A percentile compares a stretch with the other conserved stretches of the same genome.
These are phyloP conservation scores for Hystrix cristata DNA, from an alignment of 2,113 vertebrate species.

Conservation along the genomic window DNA sequence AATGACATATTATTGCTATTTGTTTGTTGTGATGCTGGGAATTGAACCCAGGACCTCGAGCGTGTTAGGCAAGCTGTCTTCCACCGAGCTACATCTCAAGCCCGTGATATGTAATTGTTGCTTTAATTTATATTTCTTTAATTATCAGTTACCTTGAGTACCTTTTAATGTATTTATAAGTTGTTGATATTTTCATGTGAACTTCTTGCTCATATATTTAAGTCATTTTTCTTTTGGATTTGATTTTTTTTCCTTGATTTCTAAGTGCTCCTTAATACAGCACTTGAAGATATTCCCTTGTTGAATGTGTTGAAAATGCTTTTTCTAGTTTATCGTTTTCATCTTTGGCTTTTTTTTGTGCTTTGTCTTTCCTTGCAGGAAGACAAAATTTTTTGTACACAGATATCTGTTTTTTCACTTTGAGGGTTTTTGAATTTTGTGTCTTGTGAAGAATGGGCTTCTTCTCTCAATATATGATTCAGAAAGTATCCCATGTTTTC, in stretches of 20 bases:
- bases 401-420: not conserved
- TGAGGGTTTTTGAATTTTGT: not conserved
- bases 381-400: conserved; percentile 28
- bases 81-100: not conserved
- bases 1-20: not conserved
- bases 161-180: not conserved
- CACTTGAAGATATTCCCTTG: not conserved
- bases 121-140: not conserved
- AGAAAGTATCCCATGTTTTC: not conserved
- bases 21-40: not conserved
- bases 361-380: not conserved
- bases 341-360: not conserved
- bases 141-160: not conserved
- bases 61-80: not conserved
- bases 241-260: conserved; percentile 31
- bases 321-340: conserved; percentile 49
- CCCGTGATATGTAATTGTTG: not conserved
- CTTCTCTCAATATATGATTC: not conserved
- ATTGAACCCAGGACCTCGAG: not conserved
- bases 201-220: not conserved
- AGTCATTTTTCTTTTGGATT: conserved; percentile 6
- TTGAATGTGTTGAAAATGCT: not conserved
- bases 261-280: not conserved
- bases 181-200: not conserved
- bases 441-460: conserved; percentile 35